Conservation (phyloP, 2,888 invertebrate genomes). For the Drosophila suboccidentalis region DNA sequence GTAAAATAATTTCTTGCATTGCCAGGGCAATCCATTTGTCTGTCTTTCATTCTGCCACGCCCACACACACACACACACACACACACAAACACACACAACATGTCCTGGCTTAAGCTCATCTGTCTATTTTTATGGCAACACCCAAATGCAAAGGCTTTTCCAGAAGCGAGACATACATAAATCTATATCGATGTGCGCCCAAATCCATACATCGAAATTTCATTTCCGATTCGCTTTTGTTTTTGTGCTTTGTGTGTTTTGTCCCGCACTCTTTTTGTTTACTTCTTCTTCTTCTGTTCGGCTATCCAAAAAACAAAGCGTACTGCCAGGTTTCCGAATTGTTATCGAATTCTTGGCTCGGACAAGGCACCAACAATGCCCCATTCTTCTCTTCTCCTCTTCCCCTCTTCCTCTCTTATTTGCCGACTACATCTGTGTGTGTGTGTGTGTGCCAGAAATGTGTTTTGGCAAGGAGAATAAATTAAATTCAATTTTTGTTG, state of each 20-base stretch:
- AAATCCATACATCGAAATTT: conserved; percentile 70
- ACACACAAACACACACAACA: conserved; percentile 2
- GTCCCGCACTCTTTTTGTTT: conserved; percentile 37
- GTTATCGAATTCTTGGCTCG: conserved; percentile 69
- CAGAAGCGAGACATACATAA: conserved; percentile 56
- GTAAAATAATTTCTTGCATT: conserved; percentile 34
- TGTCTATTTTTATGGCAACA: conserved; percentile 64
- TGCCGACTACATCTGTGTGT: background rate
- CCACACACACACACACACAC: conserved; percentile 7
- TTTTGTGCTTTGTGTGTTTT: conserved; percentile 1
- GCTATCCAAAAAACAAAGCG: conserved; percentile 46
- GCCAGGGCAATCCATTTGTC: conserved; percentile 50
- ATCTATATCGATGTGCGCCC: conserved; percentile 75
- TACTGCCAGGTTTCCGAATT: conserved; percentile 45
- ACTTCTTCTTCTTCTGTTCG: background rate
- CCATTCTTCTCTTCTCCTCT: background rate
- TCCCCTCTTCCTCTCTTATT: background rate
- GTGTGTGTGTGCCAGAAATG: conserved; percentile 39
- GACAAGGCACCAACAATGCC: conserved; percentile 51
- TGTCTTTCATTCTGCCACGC: conserved; percentile 32
- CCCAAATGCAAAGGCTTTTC: conserved; percentile 46
- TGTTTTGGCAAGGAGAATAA: conserved; percentile 66
- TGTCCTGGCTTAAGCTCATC: conserved; percentile 40
- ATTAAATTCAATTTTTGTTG: conserved; percentile 74
- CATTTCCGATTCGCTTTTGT: conserved; percentile 62